Percentiles rank a stretch among this genome's conserved stretches.
These are phyloP conservation scores for Clitarchus hookeri DNA, from an alignment of 2,888 invertebrate species.

Conservation along the genomic window DNA sequence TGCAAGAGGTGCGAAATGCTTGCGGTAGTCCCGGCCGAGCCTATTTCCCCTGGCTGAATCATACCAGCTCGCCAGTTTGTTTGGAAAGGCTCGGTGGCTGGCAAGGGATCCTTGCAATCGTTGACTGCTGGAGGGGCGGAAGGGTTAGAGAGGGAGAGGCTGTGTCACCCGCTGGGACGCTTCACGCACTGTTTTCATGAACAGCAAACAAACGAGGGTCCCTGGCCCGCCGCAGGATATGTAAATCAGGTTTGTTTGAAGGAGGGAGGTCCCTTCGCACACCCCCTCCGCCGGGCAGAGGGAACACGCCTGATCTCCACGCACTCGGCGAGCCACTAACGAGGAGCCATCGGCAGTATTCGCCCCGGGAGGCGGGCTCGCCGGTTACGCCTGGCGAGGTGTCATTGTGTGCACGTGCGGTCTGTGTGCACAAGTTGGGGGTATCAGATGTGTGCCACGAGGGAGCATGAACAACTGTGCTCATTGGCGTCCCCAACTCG, in stretches of 20 bases:
- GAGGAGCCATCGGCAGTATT: not conserved
- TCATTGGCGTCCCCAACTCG: no score
- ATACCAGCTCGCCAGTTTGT: not conserved
- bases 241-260: slow-evolving; percentile 14
- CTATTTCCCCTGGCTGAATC: not conserved
- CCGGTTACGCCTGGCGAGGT: no score
- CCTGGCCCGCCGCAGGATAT: not conserved
- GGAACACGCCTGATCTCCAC: not conserved
- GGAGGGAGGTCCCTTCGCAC: not conserved
- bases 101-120: not conserved
- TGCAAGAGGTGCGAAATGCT: not conserved
- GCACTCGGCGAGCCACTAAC: not conserved
- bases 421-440: no score
- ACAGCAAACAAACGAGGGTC: not conserved
- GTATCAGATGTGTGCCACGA: no score
- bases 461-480: no score
- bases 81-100: not conserved
- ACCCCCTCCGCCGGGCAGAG: not conserved
- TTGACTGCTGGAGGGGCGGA: no score
- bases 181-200: not conserved
- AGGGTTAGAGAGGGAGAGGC: not conserved
- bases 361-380: not conserved
- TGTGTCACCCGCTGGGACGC: not conserved
- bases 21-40: no score
- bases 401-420: no score